These are phyloP conservation scores for Centropus unirufus DNA, from an alignment of 2,113 vertebrate species.

Conservation along the genomic window DNA sequence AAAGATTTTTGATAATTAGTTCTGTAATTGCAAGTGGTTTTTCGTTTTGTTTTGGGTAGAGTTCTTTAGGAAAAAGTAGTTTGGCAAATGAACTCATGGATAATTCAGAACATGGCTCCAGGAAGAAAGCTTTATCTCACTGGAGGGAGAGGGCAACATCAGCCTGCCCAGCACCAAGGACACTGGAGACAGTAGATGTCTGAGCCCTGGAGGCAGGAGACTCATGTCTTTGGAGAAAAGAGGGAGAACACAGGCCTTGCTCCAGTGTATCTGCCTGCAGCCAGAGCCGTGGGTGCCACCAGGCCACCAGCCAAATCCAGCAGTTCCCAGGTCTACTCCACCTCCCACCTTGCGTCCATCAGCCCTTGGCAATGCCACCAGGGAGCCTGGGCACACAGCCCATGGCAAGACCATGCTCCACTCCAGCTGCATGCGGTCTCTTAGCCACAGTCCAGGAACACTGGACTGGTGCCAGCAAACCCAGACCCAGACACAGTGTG, in stretches of 20 bases:
- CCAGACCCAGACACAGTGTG: too few species aligned
- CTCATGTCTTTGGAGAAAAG: neutral
- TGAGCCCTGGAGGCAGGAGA: rapidly evolving
- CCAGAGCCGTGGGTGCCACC: too few species aligned
- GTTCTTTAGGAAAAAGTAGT: neutral
- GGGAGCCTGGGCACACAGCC: neutral
- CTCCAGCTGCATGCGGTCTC: rapidly evolving
- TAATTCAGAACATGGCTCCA: neutral
- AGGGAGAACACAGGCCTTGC: neutral
- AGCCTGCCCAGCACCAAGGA: rapidly evolving
- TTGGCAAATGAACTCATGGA: neutral
- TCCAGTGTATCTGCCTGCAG: neutral
- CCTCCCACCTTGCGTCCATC: rapidly evolving
- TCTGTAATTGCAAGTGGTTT: neutral
- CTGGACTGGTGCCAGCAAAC: rapidly evolving
- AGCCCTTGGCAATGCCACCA: rapidly evolving
- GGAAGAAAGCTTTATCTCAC: rapidly evolving
- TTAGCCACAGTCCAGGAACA: rapidly evolving
- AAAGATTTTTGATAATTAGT: neutral
- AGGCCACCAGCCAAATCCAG: neutral
- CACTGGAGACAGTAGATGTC: neutral
- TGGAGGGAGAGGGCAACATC: neutral
- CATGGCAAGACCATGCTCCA: neutral
- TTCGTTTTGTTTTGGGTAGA: neutral
- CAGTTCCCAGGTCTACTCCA: neutral